A percentile compares a stretch with the other conserved stretches of the same genome.
Conservation (phyloP, 1,140 invertebrate genomes). For the Paraescarpia echinospica region DNA sequence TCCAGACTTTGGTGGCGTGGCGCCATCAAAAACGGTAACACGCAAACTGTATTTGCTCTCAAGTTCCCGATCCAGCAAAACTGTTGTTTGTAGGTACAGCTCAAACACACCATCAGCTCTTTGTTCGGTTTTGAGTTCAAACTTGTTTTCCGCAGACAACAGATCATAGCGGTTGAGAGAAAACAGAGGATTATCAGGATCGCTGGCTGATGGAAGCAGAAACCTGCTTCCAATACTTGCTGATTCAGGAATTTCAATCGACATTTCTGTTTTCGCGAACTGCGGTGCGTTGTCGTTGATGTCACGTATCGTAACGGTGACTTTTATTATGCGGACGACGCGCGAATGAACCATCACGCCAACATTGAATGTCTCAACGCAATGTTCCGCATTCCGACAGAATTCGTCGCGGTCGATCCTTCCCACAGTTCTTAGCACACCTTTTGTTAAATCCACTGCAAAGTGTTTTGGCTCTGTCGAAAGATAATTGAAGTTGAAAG, state of each 20-base stretch:
- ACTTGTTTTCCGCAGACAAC: background rate
- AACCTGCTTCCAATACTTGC: background rate
- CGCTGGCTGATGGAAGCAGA: constrained; percentile 2
- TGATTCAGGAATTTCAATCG: constrained; percentile 19
- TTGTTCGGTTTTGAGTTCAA: background rate
- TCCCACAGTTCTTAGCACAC: background rate
- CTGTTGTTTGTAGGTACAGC: background rate
- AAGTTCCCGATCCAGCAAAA: background rate
- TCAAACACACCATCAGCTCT: constrained; percentile 15
- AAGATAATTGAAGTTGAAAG: background rate
- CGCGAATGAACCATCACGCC: constrained; percentile 11
- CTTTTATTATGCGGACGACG: constrained; percentile 22
- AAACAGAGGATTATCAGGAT: constrained; percentile 11
- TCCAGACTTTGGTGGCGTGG: constrained; percentile 16
- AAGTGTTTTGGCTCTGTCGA: background rate
- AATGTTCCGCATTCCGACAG: background rate
- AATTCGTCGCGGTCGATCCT: constrained; percentile 17
- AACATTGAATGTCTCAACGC: constrained; percentile 7
- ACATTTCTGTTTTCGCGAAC: background rate
- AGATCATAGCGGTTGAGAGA: constrained; percentile 20
- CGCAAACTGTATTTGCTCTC: background rate
- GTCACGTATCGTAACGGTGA: constrained; percentile 20
- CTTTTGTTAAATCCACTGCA: background rate
- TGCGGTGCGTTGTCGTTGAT: constrained; percentile 27
- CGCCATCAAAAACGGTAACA: constrained; percentile 19